Evolutionary conservation across 2,797 vertebrate genomes (phyloP).

Genomic region (Rhyacichthys aspro): DNA sequence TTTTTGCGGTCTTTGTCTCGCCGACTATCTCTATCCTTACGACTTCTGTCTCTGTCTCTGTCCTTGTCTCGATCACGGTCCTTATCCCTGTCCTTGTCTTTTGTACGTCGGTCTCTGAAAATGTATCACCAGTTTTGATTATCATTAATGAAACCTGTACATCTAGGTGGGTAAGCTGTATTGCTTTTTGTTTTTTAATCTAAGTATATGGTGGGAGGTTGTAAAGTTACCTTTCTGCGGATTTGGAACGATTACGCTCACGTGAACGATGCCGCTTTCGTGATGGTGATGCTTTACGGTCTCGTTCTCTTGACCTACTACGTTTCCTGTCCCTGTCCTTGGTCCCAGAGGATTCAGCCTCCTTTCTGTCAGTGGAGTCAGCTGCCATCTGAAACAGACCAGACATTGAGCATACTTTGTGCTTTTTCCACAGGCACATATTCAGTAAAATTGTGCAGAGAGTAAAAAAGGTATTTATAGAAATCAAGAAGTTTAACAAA

Average conservation of each 20-base stretch:
- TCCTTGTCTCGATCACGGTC: slow-evolving; percentile 81
- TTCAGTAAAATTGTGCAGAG: no score
- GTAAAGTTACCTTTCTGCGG: slow-evolving; percentile 83
- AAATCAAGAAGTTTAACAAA: no score
- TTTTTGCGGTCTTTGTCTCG: slow-evolving; percentile 84
- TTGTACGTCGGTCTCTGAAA: slow-evolving; percentile 88
- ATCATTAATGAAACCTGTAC: no score
- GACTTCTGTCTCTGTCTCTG: slow-evolving; percentile 83
- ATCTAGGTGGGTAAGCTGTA: no score
- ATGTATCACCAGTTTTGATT: neutral
- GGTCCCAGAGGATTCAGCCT: slow-evolving; percentile 82
- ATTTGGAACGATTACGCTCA: slow-evolving; percentile 91
- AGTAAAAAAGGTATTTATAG: no score
- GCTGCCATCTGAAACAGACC: slow-evolving; percentile 87
- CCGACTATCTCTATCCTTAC: slow-evolving; percentile 85
- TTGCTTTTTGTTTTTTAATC: no score
- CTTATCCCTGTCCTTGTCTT: slow-evolving; percentile 89
- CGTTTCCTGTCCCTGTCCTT: slow-evolving; percentile 81
- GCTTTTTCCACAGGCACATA: no score
- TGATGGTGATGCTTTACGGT: slow-evolving; percentile 85
- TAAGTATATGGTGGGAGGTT: neutral
- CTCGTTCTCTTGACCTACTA: slow-evolving; percentile 86
- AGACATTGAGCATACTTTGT: no score
- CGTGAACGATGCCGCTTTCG: slow-evolving; percentile 91
- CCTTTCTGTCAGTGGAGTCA: slow-evolving; percentile 89